phyloP scores from a whole-genome alignment of 92 coral and sea anemone species.

The Umimayanthus chanpuru region DNA sequence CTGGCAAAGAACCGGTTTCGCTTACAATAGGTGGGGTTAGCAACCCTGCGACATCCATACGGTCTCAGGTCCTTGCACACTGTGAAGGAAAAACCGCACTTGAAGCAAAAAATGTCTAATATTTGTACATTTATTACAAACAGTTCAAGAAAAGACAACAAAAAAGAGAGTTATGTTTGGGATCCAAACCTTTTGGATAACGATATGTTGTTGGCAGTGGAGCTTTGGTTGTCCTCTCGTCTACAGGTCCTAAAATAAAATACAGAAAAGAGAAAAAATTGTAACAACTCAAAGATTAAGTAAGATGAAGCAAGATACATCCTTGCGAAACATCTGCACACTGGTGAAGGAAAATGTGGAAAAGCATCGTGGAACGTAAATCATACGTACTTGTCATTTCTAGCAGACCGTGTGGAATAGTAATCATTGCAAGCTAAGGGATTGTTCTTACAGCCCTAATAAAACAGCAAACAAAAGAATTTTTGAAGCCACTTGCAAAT shows the following conservation, averaged over 20 bases:
- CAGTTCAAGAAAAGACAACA: no score
- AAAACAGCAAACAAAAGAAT: no score
- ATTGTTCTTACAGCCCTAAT: no score
- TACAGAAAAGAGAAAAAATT: no score
- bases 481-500: no score
- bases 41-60: constrained; percentile 28
- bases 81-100: neutral
- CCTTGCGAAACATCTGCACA: neutral
- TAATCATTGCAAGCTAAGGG: no score
- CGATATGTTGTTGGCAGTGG: neutral
- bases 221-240: neutral
- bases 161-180: neutral
- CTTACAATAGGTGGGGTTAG: constrained; percentile 33
- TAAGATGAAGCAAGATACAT: no score
- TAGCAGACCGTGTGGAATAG: no score
- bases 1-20: constrained; percentile 34
- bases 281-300: neutral
- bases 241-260: neutral
- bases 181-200: neutral
- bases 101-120: neutral
- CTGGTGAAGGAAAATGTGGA: no score
- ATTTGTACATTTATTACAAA: neutral
- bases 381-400: no score
- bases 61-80: constrained; percentile 33
- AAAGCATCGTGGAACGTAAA: no score